Conservation (phyloP, 2,113 vertebrate species). For the Dromaius novaehollandiae region DNA sequence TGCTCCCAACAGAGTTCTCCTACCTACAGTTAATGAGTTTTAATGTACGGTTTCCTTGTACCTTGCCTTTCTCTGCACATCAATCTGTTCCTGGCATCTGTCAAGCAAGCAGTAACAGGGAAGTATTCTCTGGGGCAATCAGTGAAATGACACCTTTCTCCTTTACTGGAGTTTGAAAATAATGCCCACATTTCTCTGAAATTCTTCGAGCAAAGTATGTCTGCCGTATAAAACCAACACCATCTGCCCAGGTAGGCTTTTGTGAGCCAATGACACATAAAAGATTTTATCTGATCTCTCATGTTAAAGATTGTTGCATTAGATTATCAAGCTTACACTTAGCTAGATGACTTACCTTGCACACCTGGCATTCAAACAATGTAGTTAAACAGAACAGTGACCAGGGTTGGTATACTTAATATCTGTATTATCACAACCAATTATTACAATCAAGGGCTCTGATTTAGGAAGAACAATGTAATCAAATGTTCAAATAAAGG, state of each 20-base stretch:
- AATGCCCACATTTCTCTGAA: constrained; percentile 72
- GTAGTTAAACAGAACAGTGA: neutral
- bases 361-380: constrained; percentile 13
- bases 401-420: neutral
- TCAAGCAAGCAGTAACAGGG: constrained; percentile 71
- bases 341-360: constrained; percentile 41
- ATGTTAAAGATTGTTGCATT: constrained; percentile 64
- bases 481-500: neutral
- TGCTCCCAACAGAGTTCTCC: constrained; percentile 64
- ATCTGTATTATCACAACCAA: neutral
- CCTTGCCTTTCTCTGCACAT: constrained; percentile 72
- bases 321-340: constrained; percentile 65
- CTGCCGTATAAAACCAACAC: constrained; percentile 70
- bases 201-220: constrained; percentile 70
- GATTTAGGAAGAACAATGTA: neutral
- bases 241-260: constrained; percentile 70
- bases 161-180: constrained; percentile 71
- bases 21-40: constrained; percentile 77
- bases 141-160: constrained; percentile 77
- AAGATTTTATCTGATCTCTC: constrained; percentile 66
- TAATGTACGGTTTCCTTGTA: constrained; percentile 74
- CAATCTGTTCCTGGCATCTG: constrained; percentile 80
- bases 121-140: constrained; percentile 69
- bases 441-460: neutral
- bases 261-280: constrained; percentile 61